Evolutionary conservation across 2,888 invertebrate species (phyloP), one percentile per base, ranked within the genome.

Genomic region (Monoplex corrugatus): DNA sequence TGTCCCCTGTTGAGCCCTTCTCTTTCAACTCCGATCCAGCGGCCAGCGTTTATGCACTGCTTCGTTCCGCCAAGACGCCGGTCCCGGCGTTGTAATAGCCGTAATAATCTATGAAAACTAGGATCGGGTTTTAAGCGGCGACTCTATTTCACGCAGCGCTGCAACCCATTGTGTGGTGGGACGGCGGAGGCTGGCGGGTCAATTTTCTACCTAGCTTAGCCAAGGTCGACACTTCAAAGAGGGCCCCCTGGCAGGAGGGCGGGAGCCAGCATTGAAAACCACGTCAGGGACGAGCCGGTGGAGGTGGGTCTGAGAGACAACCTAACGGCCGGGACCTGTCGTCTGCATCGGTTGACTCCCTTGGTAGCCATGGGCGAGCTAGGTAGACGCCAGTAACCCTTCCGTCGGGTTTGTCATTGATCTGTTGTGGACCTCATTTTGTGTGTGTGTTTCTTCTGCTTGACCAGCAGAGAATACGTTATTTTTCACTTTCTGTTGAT

Each of bases 71-170:
- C 38, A 43, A 86, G 86, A 63, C 86, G 86, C 72, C 86, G 87
- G 28, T 45, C 68, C 44, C 68, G 35, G 28, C 78, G 28, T 78
- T 87, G 87, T 87, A 78, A 87, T 78, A 78, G 87, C 78, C 78
- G 87, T 50, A 87, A 87, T 87, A 87, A 87, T 87, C 87, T 87
- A 45, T 45, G 87, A 75, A 87, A 87, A 87, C 75, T 87, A 6
- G 75, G 87, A 68, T 78, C 87, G 75, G 75, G 45, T 44, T 68
- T 57, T 68, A 35, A 68, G 86, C 86, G 86, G 87, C 45, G 87
- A 68, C 87, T 78, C 75, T 78, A 87, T 87, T 87, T 87, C 87
- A 87, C 87, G 87, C 45, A 23, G 87, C 44, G 87, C 75, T 35
- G 16, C 35, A 57, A 40, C 40, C 78, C 80, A 78, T 87, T 87